Conservation (phyloP, 1,140 invertebrate species). For the Halesus radiatus region DNA sequence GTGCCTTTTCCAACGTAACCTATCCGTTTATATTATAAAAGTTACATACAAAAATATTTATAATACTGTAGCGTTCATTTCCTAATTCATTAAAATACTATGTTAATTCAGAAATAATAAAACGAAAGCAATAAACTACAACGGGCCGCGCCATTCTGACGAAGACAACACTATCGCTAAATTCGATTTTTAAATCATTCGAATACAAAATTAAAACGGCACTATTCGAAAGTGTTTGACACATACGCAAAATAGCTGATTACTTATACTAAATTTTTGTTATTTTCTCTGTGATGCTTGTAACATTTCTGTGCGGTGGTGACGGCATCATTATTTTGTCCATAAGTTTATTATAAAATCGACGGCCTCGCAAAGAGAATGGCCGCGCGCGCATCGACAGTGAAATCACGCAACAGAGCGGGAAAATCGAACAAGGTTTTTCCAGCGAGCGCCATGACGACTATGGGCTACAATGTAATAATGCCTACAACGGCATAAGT, state of each 20-base stretch:
- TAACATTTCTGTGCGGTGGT: neutral
- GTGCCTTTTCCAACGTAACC: too few relatives aligned
- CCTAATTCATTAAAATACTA: too few relatives aligned
- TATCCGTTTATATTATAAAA: too few relatives aligned
- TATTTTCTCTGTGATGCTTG: too few relatives aligned
- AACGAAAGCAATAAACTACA: too few relatives aligned
- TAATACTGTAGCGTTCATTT: too few relatives aligned
- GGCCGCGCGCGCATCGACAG: conserved; percentile 30
- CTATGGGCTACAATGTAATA: neutral
- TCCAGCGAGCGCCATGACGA: conserved; percentile 30
- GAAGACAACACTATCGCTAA: neutral
- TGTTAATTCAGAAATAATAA: too few relatives aligned
- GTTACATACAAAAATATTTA: too few relatives aligned
- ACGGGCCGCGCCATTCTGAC: too few relatives aligned
- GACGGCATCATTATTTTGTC: neutral
- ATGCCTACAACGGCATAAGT: neutral
- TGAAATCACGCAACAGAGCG: conserved; percentile 32
- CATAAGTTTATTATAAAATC: conserved; percentile 5
- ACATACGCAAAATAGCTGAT: neutral
- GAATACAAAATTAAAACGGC: conserved; percentile 5
- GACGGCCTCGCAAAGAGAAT: conserved; percentile 31
- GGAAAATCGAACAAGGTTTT: conserved; percentile 45
- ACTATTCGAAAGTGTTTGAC: neutral
- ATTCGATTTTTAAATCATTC: conserved; percentile 25
- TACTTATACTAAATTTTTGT: neutral